A percentile compares a stretch with the other conserved stretches of the same genome.
These are phyloP conservation scores for Gymnoscelis rufifasciata DNA, from an alignment of 2,888 invertebrate species.

Conservation along the genomic window DNA sequence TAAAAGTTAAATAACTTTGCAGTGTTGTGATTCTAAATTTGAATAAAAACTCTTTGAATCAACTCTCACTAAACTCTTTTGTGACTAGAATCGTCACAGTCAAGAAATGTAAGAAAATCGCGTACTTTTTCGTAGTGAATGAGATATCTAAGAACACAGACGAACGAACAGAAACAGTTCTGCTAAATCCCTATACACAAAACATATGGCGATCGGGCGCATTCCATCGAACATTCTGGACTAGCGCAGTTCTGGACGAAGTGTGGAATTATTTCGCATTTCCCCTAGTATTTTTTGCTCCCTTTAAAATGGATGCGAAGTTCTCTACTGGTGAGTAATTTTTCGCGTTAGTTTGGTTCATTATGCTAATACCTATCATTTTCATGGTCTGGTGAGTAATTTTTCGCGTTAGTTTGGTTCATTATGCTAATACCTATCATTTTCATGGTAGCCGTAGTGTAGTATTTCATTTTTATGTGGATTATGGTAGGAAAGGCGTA, in stretches of 20 bases:
- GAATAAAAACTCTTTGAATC: too few species aligned
- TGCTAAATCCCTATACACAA: slow-evolving; percentile 52
- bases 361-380: background rate
- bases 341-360: too few species aligned
- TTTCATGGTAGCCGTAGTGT: slow-evolving; percentile 22
- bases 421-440: background rate
- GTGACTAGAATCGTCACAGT: too few species aligned
- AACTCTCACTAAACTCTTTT: too few species aligned
- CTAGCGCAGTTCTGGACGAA: slow-evolving; percentile 54
- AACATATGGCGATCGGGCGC: slow-evolving; percentile 65
- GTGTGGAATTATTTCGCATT: slow-evolving; percentile 30
- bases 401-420: too few species aligned
- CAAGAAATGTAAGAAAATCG: too few species aligned
- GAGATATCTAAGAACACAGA: background rate
- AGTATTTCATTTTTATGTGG: too few species aligned
- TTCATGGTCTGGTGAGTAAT: slow-evolving; percentile 21
- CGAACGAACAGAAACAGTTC: slow-evolving; percentile 17
- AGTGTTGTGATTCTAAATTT: too few species aligned
- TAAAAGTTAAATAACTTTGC: too few species aligned
- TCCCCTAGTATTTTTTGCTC: background rate
- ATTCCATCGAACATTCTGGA: slow-evolving; percentile 58
- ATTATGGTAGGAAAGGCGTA: too few species aligned
- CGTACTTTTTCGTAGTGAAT: too few species aligned
- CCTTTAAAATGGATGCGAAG: too few species aligned
- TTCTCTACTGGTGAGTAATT: slow-evolving; percentile 15